These are phyloP conservation scores for Pantala flavescens DNA, from an alignment of 1,140 invertebrate genomes.

Conservation along the genomic window DNA sequence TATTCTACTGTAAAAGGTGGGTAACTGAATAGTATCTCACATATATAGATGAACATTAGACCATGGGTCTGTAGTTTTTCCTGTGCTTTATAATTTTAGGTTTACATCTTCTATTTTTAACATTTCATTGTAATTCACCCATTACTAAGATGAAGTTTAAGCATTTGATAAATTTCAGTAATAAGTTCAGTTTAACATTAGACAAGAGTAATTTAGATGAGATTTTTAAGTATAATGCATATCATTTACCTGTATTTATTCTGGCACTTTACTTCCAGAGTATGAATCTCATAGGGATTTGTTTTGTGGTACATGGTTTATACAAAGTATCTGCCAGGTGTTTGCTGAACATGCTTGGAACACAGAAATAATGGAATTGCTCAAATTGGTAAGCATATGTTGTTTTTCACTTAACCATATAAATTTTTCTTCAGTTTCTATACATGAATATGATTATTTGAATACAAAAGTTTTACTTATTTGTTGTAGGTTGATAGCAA, in stretches of 20 bases:
- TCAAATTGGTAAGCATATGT: background rate
- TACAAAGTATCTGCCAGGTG: background rate
- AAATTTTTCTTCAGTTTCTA: no score
- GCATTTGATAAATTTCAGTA: no score
- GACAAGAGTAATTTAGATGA: no score
- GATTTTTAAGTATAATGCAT: no score
- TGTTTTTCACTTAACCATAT: background rate
- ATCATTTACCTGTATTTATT: no score
- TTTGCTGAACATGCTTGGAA: background rate
- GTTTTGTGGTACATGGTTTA: background rate
- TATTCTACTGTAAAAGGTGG: background rate
- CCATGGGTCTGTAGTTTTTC: no score
- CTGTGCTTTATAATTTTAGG: no score
- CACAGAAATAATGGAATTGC: background rate
- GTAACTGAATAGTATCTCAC: background rate
- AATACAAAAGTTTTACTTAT: background rate
- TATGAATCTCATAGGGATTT: background rate
- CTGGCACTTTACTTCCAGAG: background rate
- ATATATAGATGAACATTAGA: no score
- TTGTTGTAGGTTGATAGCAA: slow-evolving; percentile 19
- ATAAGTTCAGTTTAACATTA: no score
- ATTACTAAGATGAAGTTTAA: no score
- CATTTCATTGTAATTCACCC: no score
- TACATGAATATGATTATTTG: background rate
- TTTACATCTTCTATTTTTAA: no score